Base-by-base conservation (phyloP, 2,888 invertebrate species). In the Himalopsyche anomala region DNA sequence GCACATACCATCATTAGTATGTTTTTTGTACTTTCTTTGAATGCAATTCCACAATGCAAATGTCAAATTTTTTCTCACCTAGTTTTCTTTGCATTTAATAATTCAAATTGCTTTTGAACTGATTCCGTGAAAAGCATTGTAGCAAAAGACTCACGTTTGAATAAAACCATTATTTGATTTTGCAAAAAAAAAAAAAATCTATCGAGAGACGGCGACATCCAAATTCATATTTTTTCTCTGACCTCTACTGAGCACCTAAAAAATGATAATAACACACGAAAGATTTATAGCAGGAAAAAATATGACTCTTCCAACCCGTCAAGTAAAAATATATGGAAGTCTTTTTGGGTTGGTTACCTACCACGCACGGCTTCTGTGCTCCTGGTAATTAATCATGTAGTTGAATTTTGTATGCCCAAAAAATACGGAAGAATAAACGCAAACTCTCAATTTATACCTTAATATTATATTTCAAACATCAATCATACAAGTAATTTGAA, bases 391-490 rank as follows among this genome's bases (percentile, higher is more conserved):
- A 74, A 74, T 74, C 74, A 74, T 74, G 74, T 38, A 36, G 74
- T 36, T 74, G 74, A 74, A 74, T 74, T 74, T 74, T 74, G 74
- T 74, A 11, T 74, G 38, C 74, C 74, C 74, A 15, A 74, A 74
- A 74, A 74, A 74, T 74, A 74, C 74, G 74, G 74, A 74, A 74
- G 74, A 74, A 74, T 74, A 74, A 74, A 74, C 74, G 28, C 74
- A 74, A 74, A 74, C 74, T 74, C 74, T 74, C 74, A 74, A 74
- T 74, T 19, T 74, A 74, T 74, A 74, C 40, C 82, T 82, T 82
- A 81, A 82, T 82, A 51, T 28, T 55, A 82, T 55, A 54, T 82
- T 55, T 82, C 82, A 45, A 82, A 38, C 82, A 82, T 82, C 82
- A 82, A 54, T 82, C 54, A 82, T 54, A 82, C 38, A 55, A 36